Evolutionary conservation across 2,797 vertebrate genomes (phyloP).

Genomic region (Alectoris magna): DNA sequence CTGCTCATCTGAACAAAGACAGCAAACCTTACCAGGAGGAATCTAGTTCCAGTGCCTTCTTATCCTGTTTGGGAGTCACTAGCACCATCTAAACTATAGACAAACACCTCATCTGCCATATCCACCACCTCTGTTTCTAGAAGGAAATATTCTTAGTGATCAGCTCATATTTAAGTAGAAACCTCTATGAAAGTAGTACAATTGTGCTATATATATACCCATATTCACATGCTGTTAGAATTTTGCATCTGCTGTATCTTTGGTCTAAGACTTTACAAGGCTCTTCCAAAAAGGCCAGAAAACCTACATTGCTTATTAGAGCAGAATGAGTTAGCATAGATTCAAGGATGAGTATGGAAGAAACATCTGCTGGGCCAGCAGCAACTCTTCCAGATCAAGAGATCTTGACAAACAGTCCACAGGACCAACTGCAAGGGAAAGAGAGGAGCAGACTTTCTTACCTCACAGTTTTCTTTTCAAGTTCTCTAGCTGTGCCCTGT

Average conservation of each 20-base stretch:
- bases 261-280: background rate
- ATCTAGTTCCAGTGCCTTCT: fast-evolving
- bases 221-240: background rate
- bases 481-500: conserved; percentile 40
- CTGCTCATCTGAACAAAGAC: background rate
- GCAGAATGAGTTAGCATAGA: background rate
- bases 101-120: background rate
- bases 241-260: background rate
- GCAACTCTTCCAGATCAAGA: background rate
- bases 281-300: background rate
- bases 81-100: background rate
- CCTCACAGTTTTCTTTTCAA: conserved; percentile 66
- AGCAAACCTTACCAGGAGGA: background rate
- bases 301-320: background rate
- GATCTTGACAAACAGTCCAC: background rate
- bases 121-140: background rate
- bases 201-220: fast-evolving
- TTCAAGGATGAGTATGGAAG: background rate
- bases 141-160: background rate
- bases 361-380: background rate
- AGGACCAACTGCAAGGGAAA: background rate
- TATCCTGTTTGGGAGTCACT: background rate
- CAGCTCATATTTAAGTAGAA: background rate
- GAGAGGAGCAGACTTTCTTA: conserved; percentile 57
- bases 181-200: background rate